Conservation (phyloP, 1,140 invertebrate species). For the Caenorhabditis inopinata region DNA sequence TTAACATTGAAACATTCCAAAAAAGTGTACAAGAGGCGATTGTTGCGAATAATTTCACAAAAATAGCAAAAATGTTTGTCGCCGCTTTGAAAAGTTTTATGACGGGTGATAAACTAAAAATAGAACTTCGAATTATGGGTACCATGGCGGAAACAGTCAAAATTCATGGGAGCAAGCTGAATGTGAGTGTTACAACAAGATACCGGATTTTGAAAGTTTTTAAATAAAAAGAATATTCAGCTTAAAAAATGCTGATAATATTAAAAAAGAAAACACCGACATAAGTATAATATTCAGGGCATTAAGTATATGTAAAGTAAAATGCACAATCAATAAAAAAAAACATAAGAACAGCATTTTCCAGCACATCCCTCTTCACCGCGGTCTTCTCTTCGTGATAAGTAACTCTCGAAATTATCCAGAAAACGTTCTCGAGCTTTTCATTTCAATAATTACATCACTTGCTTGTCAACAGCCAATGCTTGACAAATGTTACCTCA, state of each 20-base stretch:
- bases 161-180: not conserved
- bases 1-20: not conserved
- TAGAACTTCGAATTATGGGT: not conserved
- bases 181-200: too few species aligned
- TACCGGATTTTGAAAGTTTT: too few species aligned
- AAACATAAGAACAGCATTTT: too few species aligned
- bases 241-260: too few species aligned
- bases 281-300: too few species aligned
- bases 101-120: not conserved
- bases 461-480: not conserved
- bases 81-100: slow-evolving; percentile 5
- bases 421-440: not conserved
- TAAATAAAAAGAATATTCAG: too few species aligned
- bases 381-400: not conserved
- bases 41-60: not conserved
- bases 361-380: not conserved
- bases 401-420: not conserved
- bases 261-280: too few species aligned
- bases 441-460: slow-evolving; percentile 14
- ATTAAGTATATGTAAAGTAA: too few species aligned
- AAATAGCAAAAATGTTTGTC: not conserved
- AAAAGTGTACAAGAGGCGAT: not conserved
- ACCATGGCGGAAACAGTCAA: not conserved
- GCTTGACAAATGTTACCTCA: not conserved
- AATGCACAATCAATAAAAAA: too few species aligned